Evolutionary conservation across 1,140 invertebrate genomes (phyloP).

Genomic region (Geopemphigus sp.): DNA sequence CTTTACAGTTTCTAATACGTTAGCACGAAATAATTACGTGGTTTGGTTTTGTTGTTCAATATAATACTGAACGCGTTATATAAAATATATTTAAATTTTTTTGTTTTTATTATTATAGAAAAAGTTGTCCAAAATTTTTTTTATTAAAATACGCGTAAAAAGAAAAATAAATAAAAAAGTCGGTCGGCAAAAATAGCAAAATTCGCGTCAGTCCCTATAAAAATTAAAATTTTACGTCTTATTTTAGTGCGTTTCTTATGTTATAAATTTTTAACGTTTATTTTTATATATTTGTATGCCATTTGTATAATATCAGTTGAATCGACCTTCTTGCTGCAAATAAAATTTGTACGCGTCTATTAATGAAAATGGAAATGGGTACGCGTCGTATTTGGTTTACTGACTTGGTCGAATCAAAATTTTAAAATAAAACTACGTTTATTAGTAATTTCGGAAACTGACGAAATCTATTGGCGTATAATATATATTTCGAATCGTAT

Average conservation of each 20-base stretch:
- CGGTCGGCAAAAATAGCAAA: background rate
- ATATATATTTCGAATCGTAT: too few relatives aligned
- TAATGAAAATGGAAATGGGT: background rate
- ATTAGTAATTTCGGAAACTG: too few relatives aligned
- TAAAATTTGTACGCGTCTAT: background rate
- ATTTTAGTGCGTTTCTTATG: background rate
- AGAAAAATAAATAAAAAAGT: background rate
- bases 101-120: background rate
- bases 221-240: slow-evolving; percentile 6
- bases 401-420: background rate
- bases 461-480: too few relatives aligned
- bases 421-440: background rate
- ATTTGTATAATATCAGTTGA: background rate
- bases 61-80: too few relatives aligned
- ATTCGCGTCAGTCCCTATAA: slow-evolving; percentile 1
- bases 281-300: background rate
- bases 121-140: background rate
- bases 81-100: background rate
- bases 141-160: background rate
- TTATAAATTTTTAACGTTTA: slow-evolving; percentile 4
- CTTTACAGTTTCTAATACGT: too few relatives aligned
- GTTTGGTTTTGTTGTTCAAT: too few relatives aligned
- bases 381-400: too few relatives aligned
- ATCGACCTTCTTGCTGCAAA: background rate
- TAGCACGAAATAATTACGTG: too few relatives aligned